Evolutionary conservation across 2,888 invertebrate genomes (phyloP), one percentile per base, ranked within the genome.

Genomic region (Pecten maximus): DNA sequence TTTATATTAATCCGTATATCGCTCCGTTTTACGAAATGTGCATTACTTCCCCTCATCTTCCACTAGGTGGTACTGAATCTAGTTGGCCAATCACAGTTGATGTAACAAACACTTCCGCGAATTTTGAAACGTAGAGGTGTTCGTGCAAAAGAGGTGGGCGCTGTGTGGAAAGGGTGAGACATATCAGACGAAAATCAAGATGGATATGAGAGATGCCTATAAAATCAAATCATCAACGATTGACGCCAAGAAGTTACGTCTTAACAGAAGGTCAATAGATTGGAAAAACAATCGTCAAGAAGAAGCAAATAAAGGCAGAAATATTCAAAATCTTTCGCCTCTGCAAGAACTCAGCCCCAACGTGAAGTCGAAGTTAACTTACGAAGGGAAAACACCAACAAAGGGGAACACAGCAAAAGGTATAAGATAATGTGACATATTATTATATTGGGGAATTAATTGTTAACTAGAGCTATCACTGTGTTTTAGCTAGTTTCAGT

Each of bases 301-400:
- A 40, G 92, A 92, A 89, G 50, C 94, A 8, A 93, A 94, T 89
- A 95, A 93, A 87, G 91, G 94, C 60, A 91, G 95, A 88, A 93
- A 94, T n/a, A 87, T 95, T 4, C 92, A 90, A n/a, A 93, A 94
- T 48, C 92, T 95, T 88, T 95, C 95, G 3, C 95, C 95, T 16
- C 90, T 95, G 4, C 89, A 93, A 35, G 95, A 95, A 89, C 89
- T 91, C 0, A 92, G 92, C 88, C 28, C 39, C 2, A 88, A 39
- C 6, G 10, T 89, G 16, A 60, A 89, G 15, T 19, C 40, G 16
- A 89, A 92, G 40, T 89, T 90, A 50, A 91, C 87, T 40, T 94
- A 94, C 91, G 91, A 92, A 48, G 94, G 89, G 3, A 93, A 93
- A 87, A 94, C 94, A 15, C 94, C 94, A 74, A 54, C 87, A 2